Percentiles rank a stretch among this genome's conserved stretches.
Conservation (phyloP, 2,113 vertebrate species). For the Malurus elegans region DNA sequence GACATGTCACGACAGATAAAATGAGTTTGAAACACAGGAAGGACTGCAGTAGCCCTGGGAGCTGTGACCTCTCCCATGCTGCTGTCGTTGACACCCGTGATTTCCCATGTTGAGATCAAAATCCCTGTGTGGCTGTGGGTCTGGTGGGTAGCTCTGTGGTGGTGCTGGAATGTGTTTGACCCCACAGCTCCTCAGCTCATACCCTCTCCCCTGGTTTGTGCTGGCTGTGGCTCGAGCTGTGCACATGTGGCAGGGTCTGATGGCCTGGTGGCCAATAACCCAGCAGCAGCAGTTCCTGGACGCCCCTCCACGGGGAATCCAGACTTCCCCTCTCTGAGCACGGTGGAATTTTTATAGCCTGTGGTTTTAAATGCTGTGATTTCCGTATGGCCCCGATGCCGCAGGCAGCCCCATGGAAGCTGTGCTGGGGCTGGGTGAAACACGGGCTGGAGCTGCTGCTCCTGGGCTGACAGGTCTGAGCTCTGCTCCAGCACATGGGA, state of each 20-base stretch:
- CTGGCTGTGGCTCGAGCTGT: neutral
- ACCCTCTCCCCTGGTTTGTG: fast-evolving
- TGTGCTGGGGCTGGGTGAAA: neutral
- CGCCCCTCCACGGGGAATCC: neutral
- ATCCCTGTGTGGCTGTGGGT: neutral
- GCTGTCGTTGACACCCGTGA: neutral
- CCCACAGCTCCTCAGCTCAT: neutral
- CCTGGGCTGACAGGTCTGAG: neutral
- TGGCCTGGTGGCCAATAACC: neutral
- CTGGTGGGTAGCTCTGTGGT: fast-evolving
- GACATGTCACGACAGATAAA: fast-evolving
- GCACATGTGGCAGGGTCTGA: neutral
- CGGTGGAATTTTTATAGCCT: constrained; percentile 47
- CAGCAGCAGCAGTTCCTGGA: neutral
- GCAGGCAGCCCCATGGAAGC: neutral
- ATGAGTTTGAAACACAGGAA: fast-evolving
- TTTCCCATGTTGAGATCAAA: neutral
- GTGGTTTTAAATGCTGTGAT: constrained; percentile 35
- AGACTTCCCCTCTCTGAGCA: constrained; percentile 19
- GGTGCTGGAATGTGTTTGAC: neutral
- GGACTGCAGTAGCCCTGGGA: fast-evolving
- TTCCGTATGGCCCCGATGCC: neutral
- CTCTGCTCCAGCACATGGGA: fast-evolving
- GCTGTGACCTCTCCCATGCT: neutral
- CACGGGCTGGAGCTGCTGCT: neutral